Evolutionary conservation across 2,888 invertebrate genomes (phyloP), one percentile per base, ranked within the genome.

Genomic region (Linnaemya tessellans): DNA sequence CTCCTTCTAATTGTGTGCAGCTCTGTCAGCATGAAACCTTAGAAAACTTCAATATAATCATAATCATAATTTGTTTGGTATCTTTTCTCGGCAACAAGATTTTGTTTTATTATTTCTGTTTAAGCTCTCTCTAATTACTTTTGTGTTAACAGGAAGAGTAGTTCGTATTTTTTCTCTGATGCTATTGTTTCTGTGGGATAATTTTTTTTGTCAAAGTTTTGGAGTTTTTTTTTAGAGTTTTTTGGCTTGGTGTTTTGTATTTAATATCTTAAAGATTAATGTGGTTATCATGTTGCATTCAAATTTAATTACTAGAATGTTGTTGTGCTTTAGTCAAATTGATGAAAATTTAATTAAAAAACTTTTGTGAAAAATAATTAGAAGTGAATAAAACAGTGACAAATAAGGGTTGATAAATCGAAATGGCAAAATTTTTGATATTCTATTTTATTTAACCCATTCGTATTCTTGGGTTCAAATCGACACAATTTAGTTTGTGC

Each of bases 231-330:
- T 81, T 68, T 80, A 43, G 5, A 15, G 30, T 62, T 18, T 65
- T 71, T 83, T 73, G 54, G 51, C 13, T 70, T 38, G 68, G 22
- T 58, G 25, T 60, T 74, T 73, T 67, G 73, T 67, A 56, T 74
- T 74, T 75, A 80, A 86, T 64, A 78, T 80, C 79, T 80, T 83
- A 71, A 71, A 87, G 88, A 88, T 88, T 88, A 88, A 88, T 88
- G 88, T 86, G 84, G 88, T 88, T 88, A 83, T 89, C 88, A 87
- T 88, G 88, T 88, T 89, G 87, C 88, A 88, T 70, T 85, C 64
- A 87, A 88, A 87, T 89, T 88, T 86, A 87, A 87, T 88, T 88
- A 88, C 80, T 75, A 30, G 8, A 13, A 77, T 46, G 22, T 35
- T 74, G 22, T 43, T 80, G 25, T 46, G 51, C 58, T 43, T 54